Evolutionary conservation across 2,113 vertebrate species (phyloP).

Genomic region (Syrrhaptes paradoxus): DNA sequence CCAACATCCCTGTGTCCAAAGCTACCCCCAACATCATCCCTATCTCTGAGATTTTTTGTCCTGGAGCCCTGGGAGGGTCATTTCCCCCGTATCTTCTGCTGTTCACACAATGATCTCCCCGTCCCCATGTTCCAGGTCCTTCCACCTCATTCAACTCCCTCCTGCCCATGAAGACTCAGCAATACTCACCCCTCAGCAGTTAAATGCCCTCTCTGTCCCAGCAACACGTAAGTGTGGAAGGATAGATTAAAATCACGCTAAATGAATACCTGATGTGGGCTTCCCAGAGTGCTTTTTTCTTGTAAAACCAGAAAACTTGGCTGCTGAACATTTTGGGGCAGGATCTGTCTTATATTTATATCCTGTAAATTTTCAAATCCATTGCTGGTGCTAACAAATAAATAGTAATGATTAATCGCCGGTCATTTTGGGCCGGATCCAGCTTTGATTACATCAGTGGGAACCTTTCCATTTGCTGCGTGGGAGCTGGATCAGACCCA

Average conservation of each 20-base stretch:
- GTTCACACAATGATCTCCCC: neutral
- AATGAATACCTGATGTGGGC: constrained; percentile 37
- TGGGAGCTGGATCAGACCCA: constrained; percentile 30
- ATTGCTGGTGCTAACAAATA: constrained; percentile 50
- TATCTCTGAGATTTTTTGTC: neutral
- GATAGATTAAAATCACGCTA: constrained; percentile 20
- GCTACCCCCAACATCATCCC: neutral
- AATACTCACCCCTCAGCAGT: neutral
- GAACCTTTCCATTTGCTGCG: constrained; percentile 15
- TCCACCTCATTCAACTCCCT: constrained; percentile 17
- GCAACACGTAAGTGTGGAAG: constrained; percentile 1
- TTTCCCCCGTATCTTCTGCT: neutral
- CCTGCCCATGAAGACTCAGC: neutral
- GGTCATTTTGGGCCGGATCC: constrained; percentile 17
- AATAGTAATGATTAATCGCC: constrained; percentile 32
- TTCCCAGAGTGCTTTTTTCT: constrained; percentile 11
- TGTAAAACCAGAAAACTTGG: constrained; percentile 4
- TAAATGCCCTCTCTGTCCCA: constrained; percentile 7
- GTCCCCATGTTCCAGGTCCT: neutral
- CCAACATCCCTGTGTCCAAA: neutral
- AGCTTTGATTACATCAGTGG: constrained; percentile 40
- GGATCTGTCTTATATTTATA: constrained; percentile 35
- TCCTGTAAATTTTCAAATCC: constrained; percentile 18
- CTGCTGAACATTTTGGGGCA: neutral
- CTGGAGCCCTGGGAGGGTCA: neutral